These are phyloP conservation scores for Gavia stellata DNA, from an alignment of 2,113 vertebrate genomes.

Conservation along the genomic window DNA sequence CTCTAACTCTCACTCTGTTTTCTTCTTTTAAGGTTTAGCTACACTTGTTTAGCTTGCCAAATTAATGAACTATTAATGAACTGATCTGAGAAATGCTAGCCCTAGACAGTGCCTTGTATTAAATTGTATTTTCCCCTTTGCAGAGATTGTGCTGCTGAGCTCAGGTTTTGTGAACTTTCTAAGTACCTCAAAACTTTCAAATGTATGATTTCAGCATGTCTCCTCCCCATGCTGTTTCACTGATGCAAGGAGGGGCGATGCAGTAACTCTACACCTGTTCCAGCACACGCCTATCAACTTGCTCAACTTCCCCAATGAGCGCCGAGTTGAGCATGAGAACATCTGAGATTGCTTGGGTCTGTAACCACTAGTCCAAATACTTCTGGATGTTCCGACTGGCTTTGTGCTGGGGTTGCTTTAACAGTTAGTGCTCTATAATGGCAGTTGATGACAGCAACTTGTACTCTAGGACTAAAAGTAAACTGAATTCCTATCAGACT, in stretches of 20 bases:
- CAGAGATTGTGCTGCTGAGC: background rate
- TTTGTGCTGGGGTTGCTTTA: background rate
- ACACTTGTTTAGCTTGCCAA: background rate
- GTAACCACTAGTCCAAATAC: background rate
- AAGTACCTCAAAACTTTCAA: background rate
- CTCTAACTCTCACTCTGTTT: background rate
- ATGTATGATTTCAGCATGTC: background rate
- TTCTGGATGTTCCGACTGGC: background rate
- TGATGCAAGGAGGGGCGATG: slow-evolving; percentile 76
- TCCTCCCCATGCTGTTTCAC: slow-evolving; percentile 44
- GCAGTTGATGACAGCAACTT: slow-evolving; percentile 79
- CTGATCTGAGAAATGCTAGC: background rate
- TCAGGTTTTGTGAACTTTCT: slow-evolving; percentile 12
- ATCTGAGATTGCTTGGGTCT: slow-evolving; percentile 29
- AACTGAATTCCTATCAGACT: slow-evolving; percentile 68
- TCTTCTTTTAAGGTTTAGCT: background rate
- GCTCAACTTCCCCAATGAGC: slow-evolving; percentile 81
- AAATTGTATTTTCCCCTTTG: background rate
- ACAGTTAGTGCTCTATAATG: slow-evolving; percentile 64
- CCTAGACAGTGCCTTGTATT: background rate
- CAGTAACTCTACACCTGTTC: slow-evolving; percentile 88
- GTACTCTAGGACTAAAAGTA: slow-evolving; percentile 72
- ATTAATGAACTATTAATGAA: slow-evolving; percentile 4
- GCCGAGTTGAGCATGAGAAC: slow-evolving; percentile 68
- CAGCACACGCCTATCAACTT: slow-evolving; percentile 78